Evolutionary conservation across 2,888 invertebrate species (phyloP), one percentile per base, ranked within the genome.

Genomic region (Xestia rhomboidea): DNA sequence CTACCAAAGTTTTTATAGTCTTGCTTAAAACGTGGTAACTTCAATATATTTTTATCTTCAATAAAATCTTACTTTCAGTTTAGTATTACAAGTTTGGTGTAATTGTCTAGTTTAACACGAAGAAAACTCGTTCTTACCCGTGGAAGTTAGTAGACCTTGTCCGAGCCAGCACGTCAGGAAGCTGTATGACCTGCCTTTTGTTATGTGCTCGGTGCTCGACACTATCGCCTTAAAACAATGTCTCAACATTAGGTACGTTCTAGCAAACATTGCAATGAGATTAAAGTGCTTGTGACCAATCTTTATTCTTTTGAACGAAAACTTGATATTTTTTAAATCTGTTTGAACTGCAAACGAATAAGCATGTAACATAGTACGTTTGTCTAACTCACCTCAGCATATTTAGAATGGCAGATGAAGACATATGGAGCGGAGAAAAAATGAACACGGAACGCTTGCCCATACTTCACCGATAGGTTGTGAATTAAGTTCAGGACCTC

Each of bases 131-230:
- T 67, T 72, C 63, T 81, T 91, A 96, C 96, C 96, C 81, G 93
- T 90, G 34, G 97, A 96, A 2, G 97, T 96, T 0, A 97, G 94
- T 0, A 97, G 94, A 1, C 97, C 97, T 73, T 97, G 95, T 18
- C 97, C 95, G 1, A 97, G 92, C 97, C 97, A 97, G 0, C 96
- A 94, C 46, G 91, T 91, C 18, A 97, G 71, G 1, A 93, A 93
- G 6, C 92, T 89, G 85, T 97, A 97, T 1, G 97, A 96, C 44
- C 89, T 91, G 2, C 97, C 97, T 92, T 98, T 98, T 63, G 97
- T 97, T 57, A 97, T 95, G 62, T 95, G 92, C 75, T 96, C 96
- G 2, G 91, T 93, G 82, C 96, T 97, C 27, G 96, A 94, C 41
- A 97, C 89, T 38, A 97, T 70, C 63, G 94, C 94, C 97, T 97